phyloP scores from a whole-genome alignment of 2,888 invertebrate genomes.

The Drosophila meridiana region DNA sequence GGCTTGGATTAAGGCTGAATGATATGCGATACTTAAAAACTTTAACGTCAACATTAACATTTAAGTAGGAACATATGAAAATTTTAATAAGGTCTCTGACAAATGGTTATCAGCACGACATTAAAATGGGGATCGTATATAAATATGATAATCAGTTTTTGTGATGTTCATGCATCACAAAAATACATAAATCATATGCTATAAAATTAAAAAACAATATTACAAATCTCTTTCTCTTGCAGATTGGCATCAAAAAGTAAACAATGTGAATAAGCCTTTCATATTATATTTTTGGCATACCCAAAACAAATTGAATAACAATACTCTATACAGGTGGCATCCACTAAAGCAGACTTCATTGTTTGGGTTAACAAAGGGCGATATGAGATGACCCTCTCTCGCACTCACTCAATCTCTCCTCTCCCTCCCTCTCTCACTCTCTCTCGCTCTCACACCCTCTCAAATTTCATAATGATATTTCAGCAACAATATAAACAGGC shows the following conservation, averaged over 20 bases:
- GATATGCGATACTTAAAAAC: neutral
- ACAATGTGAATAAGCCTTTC: constrained; percentile 19
- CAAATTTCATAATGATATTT: constrained; percentile 43
- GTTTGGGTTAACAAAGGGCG: constrained; percentile 34
- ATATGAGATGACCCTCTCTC: constrained; percentile 7
- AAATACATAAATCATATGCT: neutral
- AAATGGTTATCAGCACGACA: too few relatives aligned
- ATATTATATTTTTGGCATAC: constrained; percentile 24
- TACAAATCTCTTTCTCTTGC: neutral
- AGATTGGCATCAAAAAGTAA: constrained; percentile 1
- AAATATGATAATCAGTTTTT: neutral
- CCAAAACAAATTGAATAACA: constrained; percentile 33
- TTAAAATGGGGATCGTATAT: neutral
- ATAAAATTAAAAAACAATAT: neutral
- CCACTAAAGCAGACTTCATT: constrained; percentile 18
- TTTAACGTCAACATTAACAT: neutral
- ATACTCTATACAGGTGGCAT: constrained; percentile 9
- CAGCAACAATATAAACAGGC: constrained; percentile 17
- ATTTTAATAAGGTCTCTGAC: neutral
- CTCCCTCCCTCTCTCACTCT: constrained; percentile 10
- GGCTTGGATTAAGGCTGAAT: neutral
- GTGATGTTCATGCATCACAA: neutral
- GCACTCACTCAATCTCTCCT: constrained; percentile 8
- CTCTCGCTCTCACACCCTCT: constrained; percentile 9
- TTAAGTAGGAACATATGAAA: neutral